phyloP scores from a whole-genome alignment of 1,140 invertebrate species.

The Probaryconus sp. region DNA sequence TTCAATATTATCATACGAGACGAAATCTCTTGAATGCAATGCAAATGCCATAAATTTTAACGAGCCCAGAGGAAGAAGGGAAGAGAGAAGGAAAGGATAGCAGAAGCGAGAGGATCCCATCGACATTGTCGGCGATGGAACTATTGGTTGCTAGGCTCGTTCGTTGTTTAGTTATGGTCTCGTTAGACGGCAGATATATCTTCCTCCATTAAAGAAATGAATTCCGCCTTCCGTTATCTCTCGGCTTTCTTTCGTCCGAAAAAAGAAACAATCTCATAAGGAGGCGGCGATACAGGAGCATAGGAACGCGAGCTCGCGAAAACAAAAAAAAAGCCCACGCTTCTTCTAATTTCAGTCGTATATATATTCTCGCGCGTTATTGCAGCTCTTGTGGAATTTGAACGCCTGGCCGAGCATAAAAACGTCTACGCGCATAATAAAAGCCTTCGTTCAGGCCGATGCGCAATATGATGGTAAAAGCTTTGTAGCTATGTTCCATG shows the following conservation, averaged over 20 bases:
- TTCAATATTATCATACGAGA: constrained; percentile 19
- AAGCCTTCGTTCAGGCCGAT: constrained; percentile 42
- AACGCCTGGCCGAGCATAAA: constrained; percentile 43
- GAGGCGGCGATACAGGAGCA: background rate
- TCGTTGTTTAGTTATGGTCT: constrained; percentile 52
- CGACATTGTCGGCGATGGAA: constrained; percentile 18
- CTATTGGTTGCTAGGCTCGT: constrained; percentile 7
- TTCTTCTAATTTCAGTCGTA: constrained; percentile 38
- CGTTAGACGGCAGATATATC: constrained; percentile 52
- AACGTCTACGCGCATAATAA: constrained; percentile 50
- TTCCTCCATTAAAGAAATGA: constrained; percentile 61
- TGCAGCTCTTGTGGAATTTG: constrained; percentile 41
- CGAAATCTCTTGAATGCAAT: constrained; percentile 46
- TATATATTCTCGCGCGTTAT: constrained; percentile 44
- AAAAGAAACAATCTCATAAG: constrained; percentile 6
- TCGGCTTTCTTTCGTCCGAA: background rate
- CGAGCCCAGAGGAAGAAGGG: too few relatives aligned
- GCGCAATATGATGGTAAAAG: constrained; percentile 44
- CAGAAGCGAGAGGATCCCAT: constrained; percentile 19
- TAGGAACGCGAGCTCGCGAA: constrained; percentile 10
- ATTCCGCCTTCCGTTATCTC: constrained; percentile 40
- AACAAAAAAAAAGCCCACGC: constrained; percentile 22
- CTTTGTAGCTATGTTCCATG: constrained; percentile 52
- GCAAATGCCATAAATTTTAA: constrained; percentile 60
- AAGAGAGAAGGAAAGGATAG: too few relatives aligned